A percentile compares a stretch with the other conserved stretches of the same genome.
Conservation (phyloP, 35 echinoderm and acorn worm species). For the Hemicentrotus pulcherrimus region DNA sequence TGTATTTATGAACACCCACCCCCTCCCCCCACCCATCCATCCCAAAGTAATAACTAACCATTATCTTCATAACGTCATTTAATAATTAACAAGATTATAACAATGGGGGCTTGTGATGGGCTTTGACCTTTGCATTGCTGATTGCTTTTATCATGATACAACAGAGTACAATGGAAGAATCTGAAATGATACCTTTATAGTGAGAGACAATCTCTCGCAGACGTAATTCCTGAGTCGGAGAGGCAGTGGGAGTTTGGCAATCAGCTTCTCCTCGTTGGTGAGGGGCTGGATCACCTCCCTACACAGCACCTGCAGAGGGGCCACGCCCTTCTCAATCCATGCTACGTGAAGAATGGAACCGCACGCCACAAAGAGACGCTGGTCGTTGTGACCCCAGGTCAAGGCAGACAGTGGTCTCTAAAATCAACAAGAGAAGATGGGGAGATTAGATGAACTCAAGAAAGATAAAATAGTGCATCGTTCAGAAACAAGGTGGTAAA, state of each 20-base stretch:
- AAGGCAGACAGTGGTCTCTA: conserved; percentile 87
- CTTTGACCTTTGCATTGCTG: too few relatives aligned
- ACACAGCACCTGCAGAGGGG: conserved; percentile 96
- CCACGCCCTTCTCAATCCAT: conserved; percentile 95
- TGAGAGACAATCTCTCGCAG: conserved; percentile 71
- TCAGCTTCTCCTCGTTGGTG: conserved; percentile 73
- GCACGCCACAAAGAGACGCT: conserved; percentile 88
- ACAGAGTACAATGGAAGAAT: too few relatives aligned
- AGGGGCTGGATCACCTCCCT: conserved; percentile 75
- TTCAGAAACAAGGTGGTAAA: too few relatives aligned
- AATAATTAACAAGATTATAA: too few relatives aligned
- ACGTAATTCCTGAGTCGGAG: conserved; percentile 74
- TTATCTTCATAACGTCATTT: too few relatives aligned
- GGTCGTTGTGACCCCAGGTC: conserved; percentile 97
- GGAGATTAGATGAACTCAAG: too few relatives aligned
- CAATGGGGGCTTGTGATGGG: too few relatives aligned
- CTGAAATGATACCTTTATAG: conserved; percentile 70
- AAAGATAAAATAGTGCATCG: too few relatives aligned
- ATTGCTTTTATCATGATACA: too few relatives aligned
- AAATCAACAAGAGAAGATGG: not conserved
- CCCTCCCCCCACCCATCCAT: too few relatives aligned
- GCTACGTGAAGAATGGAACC: conserved; percentile 89
- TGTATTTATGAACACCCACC: too few relatives aligned
- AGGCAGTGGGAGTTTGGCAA: conserved; percentile 84
- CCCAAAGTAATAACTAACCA: too few relatives aligned